Evolutionary conservation across 2,888 invertebrate genomes (phyloP), one percentile per base, ranked within the genome.

Genomic region (Gryllus longicercus): DNA sequence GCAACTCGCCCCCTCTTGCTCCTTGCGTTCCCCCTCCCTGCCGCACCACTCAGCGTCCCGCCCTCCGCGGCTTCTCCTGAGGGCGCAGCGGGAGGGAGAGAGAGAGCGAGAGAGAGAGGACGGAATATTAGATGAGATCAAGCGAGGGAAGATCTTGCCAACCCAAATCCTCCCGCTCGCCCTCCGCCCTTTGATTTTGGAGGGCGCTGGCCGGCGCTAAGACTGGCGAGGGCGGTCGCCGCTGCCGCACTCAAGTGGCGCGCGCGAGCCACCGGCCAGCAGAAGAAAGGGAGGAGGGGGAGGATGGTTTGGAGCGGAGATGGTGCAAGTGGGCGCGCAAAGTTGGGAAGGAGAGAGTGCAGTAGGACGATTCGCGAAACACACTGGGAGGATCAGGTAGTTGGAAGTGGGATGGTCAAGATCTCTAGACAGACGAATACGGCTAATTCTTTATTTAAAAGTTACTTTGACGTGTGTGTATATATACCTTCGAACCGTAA

Each of bases 91-190:
- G 63, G 63, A 11, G 10, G 18, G 63, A 63, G 63, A 5, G 63
- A 38, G 38, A 5, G 38, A 38, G 38, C 0, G 38, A 38, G 38
- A 8, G 38, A 38, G 38, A 38, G 8, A 63, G 63, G 1, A 5
- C n/a, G 63, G 63, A 63, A 63, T 63, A 63, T 63, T 63, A 63
- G 63, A 63, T 63, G 63, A 63, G 63, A 63, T 63, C 63, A 63
- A 63, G 63, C 14, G 63, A n/a, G n/a, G 63, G 63, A 63, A 63
- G 63, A 63, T 63, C 63, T 63, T 63, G 63, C 63, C 14, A 14
- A 63, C 63, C 63, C 63, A 63, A 63, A 63, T 63, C 63, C 63
- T 63, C 63, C 63, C 3, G 16, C 63, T 63, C 63, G 63, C 63
- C 63, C 63, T 63, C n/a, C 63, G 63, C 63, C 63, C 63, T 63